Evolutionary conservation across 2,797 vertebrate species (phyloP), one percentile per base, ranked within the genome.

Genomic region (Danio albolineatus): DNA sequence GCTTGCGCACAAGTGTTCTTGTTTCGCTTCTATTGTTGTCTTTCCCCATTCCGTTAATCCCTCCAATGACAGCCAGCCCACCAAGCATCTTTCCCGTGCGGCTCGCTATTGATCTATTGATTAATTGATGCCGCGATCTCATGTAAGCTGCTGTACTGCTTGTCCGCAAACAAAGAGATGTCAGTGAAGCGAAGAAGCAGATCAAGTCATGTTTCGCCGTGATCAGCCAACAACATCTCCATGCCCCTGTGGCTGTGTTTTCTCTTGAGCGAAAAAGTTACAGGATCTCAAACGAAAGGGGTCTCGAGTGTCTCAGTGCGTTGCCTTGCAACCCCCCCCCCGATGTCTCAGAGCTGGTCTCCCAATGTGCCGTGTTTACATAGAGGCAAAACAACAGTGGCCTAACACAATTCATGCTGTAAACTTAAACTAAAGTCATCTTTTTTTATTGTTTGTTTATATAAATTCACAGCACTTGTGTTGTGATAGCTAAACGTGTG

Each of bases 1-100:
- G 43, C 69, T 72, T 43, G 38, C 65, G 79, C 69, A 78, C 79
- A 84, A 73, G 73, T 67, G 71, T 59, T 57, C 38, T 57, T 57
- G 67, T 49, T 72, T 66, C 21, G 7, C 54, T 64, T 36, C 38
- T 73, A 14, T 71, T 79, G 53, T 82, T 83, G 51, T 49, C 36
- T 28, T 66, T 46, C n/a, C 53, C 41, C 54, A 36, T 57, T 67
- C 64, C 38, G 28, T 13, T 53, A 60, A 79, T 73, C n/a, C 60
- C 54, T 54, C 65, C 54, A 61, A 56, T 69, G 10, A 61, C 60
- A 49, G 43, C 39, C 39, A 77, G 64, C 28, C 60, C 78, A 79
- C 54, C 16, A 66, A 61, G 64, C 12, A 6, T 75, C 53, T 84
- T 77, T 73, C 28, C 28, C n/a, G 21, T 53, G 78, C 28, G 14